A percentile compares a stretch with the other conserved stretches of the same genome.
phyloP scores from a whole-genome alignment of 2,888 invertebrate genomes.

The Athalia cordata region DNA sequence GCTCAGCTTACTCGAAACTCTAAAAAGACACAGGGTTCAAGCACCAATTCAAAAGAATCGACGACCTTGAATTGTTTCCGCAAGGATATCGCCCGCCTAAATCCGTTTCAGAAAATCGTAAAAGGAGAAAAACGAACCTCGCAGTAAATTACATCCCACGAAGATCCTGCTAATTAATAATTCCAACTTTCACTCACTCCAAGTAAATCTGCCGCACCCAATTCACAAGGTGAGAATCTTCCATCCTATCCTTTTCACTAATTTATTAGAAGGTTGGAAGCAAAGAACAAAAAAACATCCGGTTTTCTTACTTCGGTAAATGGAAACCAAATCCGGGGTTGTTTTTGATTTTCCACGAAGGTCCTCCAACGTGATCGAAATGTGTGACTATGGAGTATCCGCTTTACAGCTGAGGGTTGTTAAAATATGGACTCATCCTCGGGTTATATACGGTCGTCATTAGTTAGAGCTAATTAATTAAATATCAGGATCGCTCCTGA shows the following conservation, averaged over 20 bases:
- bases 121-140: not conserved
- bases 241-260: too few relatives aligned
- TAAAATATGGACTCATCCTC: not conserved
- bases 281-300: too few relatives aligned
- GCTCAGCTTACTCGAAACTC: not conserved
- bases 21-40: constrained; percentile 8
- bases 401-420: not conserved
- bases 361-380: too few relatives aligned
- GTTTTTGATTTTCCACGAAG: not conserved
- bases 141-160: too few relatives aligned
- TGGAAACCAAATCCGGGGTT: not conserved
- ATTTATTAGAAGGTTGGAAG: too few relatives aligned
- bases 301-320: too few relatives aligned
- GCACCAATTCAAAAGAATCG: constrained; percentile 32
- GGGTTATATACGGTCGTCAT: not conserved
- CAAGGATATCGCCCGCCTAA: constrained; percentile 5
- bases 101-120: constrained; percentile 22
- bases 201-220: too few relatives aligned
- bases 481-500: constrained; percentile 26
- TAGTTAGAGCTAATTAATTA: constrained; percentile 29
- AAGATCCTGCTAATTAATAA: too few relatives aligned
- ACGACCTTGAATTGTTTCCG: constrained; percentile 27
- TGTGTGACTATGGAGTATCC: too few relatives aligned
- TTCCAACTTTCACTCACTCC: too few relatives aligned
- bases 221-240: too few relatives aligned